Base-by-base conservation (phyloP, 2,113 vertebrate species). In the Tympanuchus pallidicinctus region DNA sequence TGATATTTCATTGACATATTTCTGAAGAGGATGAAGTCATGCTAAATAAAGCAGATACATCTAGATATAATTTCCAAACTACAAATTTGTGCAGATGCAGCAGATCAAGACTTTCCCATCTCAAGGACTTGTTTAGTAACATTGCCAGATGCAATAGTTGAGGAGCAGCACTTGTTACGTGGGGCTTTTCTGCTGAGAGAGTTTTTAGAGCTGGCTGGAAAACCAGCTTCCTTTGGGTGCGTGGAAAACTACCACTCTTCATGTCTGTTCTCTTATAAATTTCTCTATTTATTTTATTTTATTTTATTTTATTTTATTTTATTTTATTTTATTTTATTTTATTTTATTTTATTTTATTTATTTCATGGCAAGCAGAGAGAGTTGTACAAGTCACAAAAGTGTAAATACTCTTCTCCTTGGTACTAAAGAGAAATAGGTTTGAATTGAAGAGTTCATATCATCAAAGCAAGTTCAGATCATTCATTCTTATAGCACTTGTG, bases 11-110 rank as follows among this genome's bases (percentile, higher is more conserved):
- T 1, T 83, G 45, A 15, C 6, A 3, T 27, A 22, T 56, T 70
- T 52, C 34, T 57, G 42, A 76, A 57, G 13, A 67, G 25, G 20
- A 38, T 28, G 52, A 80, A 40, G 13, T 18, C 8, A 13, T 8
- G 13, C 69, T 50, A 61, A 71, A 72, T 61, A 75, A 79, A 70
- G 19, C 5, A n/a, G 43, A 22, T 75, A 18, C 21, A 36, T 38
- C 30, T 76, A 20, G 21, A n/a, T 48, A 50, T 48, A 67, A 71
- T 45, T 48, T 66, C 27, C 20, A 81, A 71, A 36, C 10, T 76
- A 42, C 24, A 30, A 36, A 76, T 43, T 1, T 1, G 0, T 32
- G 16, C 34, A 20, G 59, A 32, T 40, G 12, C 0, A 6, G 6
- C 7, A 40, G n/a, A 57, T 83, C 21, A 14, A 36, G 71, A 76